Percentiles rank a stretch among this genome's conserved stretches.
Evolutionary conservation across 2,888 invertebrate species (phyloP).

Genomic region (Tipula confusa): DNA sequence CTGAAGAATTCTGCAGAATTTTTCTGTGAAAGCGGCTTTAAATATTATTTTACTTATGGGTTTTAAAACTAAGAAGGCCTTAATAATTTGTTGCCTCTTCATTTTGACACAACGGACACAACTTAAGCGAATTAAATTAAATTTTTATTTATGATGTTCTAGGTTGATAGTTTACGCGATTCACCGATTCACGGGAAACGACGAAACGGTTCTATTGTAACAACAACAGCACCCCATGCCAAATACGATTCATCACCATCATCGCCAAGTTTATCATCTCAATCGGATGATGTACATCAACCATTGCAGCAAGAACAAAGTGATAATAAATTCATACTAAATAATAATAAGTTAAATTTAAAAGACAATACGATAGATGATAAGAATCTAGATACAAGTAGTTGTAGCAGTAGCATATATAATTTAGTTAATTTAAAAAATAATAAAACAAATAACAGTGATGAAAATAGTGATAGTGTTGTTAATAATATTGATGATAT

Average conservation of each 20-base stretch:
- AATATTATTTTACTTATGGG: too few relatives aligned
- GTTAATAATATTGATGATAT: conserved; percentile 39
- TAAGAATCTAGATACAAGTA: background rate
- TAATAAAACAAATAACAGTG: conserved; percentile 28
- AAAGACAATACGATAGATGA: conserved; percentile 26
- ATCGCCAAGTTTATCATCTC: conserved; percentile 44
- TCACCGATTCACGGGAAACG: conserved; percentile 40
- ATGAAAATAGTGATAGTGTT: conserved; percentile 34
- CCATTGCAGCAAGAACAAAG: conserved; percentile 33
- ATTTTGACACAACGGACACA: too few relatives aligned
- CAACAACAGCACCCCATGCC: conserved; percentile 45
- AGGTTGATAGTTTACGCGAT: conserved; percentile 50
- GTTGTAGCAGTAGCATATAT: background rate
- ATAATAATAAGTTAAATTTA: conserved; percentile 29
- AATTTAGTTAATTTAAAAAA: conserved; percentile 28
- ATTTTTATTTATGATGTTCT: background rate
- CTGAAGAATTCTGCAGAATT: too few relatives aligned
- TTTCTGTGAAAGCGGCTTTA: too few relatives aligned
- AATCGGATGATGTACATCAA: background rate
- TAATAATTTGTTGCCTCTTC: too few relatives aligned
- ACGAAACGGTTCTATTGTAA: conserved; percentile 45
- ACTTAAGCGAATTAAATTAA: too few relatives aligned
- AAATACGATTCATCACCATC: conserved; percentile 51
- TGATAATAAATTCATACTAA: conserved; percentile 44
- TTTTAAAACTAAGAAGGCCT: too few relatives aligned